These are phyloP conservation scores for Drosophila bifasciata DNA, from an alignment of 1,140 invertebrate genomes.

Conservation along the genomic window DNA sequence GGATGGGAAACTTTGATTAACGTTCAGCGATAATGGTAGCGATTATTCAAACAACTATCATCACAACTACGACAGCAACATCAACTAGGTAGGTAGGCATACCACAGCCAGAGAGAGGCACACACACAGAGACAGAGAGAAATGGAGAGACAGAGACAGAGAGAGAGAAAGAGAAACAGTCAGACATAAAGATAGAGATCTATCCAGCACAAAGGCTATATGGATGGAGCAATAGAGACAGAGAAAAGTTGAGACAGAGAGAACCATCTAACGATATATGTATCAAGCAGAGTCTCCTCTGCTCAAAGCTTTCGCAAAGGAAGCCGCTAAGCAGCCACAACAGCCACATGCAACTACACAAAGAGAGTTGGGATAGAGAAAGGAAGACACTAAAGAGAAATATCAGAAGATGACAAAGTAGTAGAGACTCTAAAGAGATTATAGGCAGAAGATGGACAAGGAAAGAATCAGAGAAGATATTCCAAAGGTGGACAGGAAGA, in stretches of 20 bases:
- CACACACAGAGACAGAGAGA: slow-evolving; percentile 15
- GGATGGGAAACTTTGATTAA: slow-evolving; percentile 4
- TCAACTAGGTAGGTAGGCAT: slow-evolving; percentile 13
- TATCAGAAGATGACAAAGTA: too few relatives aligned
- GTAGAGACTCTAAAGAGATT: too few relatives aligned
- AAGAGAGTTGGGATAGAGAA: too few relatives aligned
- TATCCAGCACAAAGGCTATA: slow-evolving; percentile 5
- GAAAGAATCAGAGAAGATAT: too few relatives aligned
- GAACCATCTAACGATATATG: too few relatives aligned
- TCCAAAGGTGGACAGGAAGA: too few relatives aligned
- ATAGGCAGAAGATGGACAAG: too few relatives aligned
- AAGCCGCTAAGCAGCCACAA: neutral
- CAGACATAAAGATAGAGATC: neutral
- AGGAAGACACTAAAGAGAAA: too few relatives aligned
- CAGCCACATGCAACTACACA: slow-evolving; percentile 4
- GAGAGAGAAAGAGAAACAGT: neutral
- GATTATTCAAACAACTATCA: neutral
- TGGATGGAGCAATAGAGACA: neutral
- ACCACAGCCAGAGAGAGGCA: slow-evolving; percentile 21
- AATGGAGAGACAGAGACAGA: slow-evolving; percentile 3
- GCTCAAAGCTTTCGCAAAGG: too few relatives aligned
- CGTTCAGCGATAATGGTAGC: slow-evolving; percentile 18
- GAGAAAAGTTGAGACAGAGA: neutral
- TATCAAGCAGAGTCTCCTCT: too few relatives aligned
- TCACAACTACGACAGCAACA: slow-evolving; percentile 43